Base-by-base conservation (phyloP, 2,888 invertebrate species). In the Caenorhabditis becei region DNA sequence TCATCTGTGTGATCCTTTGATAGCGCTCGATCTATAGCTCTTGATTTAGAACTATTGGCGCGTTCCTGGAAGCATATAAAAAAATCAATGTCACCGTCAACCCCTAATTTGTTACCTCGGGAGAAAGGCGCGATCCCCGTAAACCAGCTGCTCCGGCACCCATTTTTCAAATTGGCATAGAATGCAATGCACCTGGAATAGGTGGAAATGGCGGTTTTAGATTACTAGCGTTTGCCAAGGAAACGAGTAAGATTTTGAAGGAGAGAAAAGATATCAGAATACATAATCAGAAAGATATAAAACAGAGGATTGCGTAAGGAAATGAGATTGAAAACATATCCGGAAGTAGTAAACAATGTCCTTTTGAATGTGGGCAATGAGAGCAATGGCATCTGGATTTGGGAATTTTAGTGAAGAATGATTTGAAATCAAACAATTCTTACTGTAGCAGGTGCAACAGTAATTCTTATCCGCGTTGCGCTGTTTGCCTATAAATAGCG, bases 1-100 rank as follows among this genome's bases (percentile, higher is more conserved):
- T 83, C 82, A 35, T 83, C 77, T 2, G 78, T 66, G 32, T 83
- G 80, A 61, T 87, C 85, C 35, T 83, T 85, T 8, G 83, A 83
- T 37, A 87, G 65, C 23, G 78, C 82, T 16, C 78, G 67, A 65
- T 87, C 87, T 32, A 87, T 87, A 1, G 83, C 83, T 20, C 83
- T 66, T 4, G 87, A 87, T 63, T 85, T 83, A 1, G 80, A 81
- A 47, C 80, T 77, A 32, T 74, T 72, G 24, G 70, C 66, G 44
- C 84, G 77, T 23, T 77, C 81, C 77, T 80, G 24, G 32, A 80
- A n/a, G n/a, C n/a, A n/a, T n/a, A n/a, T n/a, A n/a, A n/a, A n/a
- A n/a, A n/a, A 49, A 49, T 20, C 49, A 49, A 49, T 16, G 14
- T 23, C 53, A 3, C 18, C 26, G 4, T 26, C 1, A 26, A 24